A percentile compares a stretch with the other conserved stretches of the same genome.
These are phyloP conservation scores for Diaperis boleti DNA, from an alignment of 2,888 invertebrate genomes.

Conservation along the genomic window DNA sequence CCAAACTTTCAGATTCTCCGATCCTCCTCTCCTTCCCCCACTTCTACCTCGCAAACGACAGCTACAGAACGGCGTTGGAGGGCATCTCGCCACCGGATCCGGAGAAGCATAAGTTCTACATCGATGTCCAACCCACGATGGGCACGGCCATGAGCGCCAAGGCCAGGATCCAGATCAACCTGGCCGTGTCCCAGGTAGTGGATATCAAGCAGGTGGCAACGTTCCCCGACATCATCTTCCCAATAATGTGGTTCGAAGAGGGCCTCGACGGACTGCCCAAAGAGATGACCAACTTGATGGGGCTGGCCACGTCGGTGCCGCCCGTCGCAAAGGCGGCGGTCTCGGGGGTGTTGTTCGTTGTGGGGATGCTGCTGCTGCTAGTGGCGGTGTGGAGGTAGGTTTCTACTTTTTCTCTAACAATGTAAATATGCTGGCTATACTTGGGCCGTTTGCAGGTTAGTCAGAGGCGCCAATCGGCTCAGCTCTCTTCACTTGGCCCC, in stretches of 20 bases:
- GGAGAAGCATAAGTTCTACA: conserved; percentile 85
- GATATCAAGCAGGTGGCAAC: conserved; percentile 93
- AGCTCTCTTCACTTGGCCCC: conserved; percentile 72
- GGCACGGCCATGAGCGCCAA: conserved; percentile 86
- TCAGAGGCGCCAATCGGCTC: conserved; percentile 77
- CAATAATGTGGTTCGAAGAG: conserved; percentile 94
- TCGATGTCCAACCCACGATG: conserved; percentile 92
- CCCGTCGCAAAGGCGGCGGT: conserved; percentile 80
- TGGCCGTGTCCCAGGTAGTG: conserved; percentile 88
- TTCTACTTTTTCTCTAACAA: too few species aligned
- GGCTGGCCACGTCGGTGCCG: conserved; percentile 81
- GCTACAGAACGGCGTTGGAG: conserved; percentile 80
- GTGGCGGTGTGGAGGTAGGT: conserved; percentile 78
- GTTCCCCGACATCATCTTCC: conserved; percentile 91
- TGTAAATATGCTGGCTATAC: too few species aligned
- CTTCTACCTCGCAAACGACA: conserved; percentile 88
- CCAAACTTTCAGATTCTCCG: conserved; percentile 86
- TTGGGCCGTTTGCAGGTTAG: conserved; percentile 67
- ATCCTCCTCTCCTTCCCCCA: conserved; percentile 93
- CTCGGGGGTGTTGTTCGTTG: conserved; percentile 76
- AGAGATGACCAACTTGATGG: conserved; percentile 82
- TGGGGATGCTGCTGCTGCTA: conserved; percentile 79
- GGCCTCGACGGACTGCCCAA: conserved; percentile 84
- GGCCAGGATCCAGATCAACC: conserved; percentile 87
- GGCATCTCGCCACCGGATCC: conserved; percentile 85